phyloP scores from a whole-genome alignment of 2,797 vertebrate genomes.

The Cirrhinus mrigala region DNA sequence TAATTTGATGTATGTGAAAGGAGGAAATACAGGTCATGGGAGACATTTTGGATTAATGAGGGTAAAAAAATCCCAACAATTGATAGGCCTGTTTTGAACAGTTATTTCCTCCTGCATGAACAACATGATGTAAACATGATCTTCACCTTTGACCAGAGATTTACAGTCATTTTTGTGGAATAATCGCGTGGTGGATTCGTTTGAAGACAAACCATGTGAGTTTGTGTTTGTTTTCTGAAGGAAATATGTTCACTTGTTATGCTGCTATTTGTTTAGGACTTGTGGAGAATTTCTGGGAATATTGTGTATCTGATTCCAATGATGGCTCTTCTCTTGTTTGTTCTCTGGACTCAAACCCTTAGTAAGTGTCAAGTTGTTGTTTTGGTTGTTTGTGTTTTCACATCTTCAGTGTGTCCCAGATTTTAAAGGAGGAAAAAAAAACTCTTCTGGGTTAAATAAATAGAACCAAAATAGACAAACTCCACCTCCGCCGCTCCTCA shows the following conservation, averaged over 20 bases:
- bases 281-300: not conserved
- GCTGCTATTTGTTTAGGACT: not conserved
- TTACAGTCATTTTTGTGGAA: not conserved
- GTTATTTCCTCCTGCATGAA: not conserved
- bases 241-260: not conserved
- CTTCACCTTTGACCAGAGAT: not conserved
- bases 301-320: not conserved
- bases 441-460: conserved; percentile 36
- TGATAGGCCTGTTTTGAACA: not conserved
- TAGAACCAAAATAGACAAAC: conserved; percentile 32
- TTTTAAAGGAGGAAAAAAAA: not conserved
- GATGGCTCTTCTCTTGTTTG: not conserved
- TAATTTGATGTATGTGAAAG: not conserved
- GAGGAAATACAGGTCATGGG: not conserved
- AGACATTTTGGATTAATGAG: not conserved
- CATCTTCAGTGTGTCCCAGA: conserved; percentile 27
- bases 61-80: not conserved
- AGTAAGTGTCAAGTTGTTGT: not conserved
- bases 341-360: not conserved
- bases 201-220: not conserved
- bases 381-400: not conserved
- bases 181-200: not conserved
- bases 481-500: not conserved
- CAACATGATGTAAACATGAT: not conserved
- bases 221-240: not conserved